Conservation (phyloP, 1,140 invertebrate genomes). For the Eufriesea mexicana region DNA sequence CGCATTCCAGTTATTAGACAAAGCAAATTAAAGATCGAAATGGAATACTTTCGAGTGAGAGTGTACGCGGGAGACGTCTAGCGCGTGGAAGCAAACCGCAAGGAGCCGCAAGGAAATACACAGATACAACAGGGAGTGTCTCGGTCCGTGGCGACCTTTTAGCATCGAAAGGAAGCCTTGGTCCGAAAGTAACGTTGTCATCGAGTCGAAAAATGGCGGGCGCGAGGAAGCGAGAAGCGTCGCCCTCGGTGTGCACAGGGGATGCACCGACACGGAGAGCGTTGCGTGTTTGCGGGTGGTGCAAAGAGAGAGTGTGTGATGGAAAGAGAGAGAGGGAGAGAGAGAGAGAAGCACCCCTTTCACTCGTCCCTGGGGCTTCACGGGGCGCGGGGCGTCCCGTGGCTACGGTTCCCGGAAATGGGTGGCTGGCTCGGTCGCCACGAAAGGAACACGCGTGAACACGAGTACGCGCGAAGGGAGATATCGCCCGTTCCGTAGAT, state of each 20-base stretch:
- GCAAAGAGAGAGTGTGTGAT: neutral
- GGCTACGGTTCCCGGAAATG: constrained; percentile 65
- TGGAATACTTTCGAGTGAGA: too few species aligned
- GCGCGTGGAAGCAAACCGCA: constrained; percentile 13
- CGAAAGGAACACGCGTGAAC: constrained; percentile 54
- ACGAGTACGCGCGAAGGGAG: constrained; percentile 21
- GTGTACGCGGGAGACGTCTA: neutral
- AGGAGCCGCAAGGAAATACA: constrained; percentile 24
- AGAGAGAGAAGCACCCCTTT: constrained; percentile 40
- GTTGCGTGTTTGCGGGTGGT: neutral
- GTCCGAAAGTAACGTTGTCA: constrained; percentile 37
- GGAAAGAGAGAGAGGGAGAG: constrained; percentile 3
- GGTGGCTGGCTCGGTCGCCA: constrained; percentile 45
- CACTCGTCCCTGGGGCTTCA: constrained; percentile 58
- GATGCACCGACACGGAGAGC: constrained; percentile 31
- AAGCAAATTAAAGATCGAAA: too few species aligned
- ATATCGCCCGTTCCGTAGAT: constrained; percentile 30
- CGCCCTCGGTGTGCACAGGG: constrained; percentile 13
- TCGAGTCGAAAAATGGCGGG: constrained; percentile 39
- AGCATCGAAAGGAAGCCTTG: constrained; percentile 55
- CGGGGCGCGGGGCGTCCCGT: constrained; percentile 42
- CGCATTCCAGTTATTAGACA: too few species aligned
- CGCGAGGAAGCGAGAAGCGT: constrained; percentile 9
- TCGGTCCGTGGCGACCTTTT: constrained; percentile 43
- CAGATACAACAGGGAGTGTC: constrained; percentile 3